A percentile compares a stretch with the other conserved stretches of the same genome.
phyloP scores from a whole-genome alignment of 2,888 invertebrate genomes.

The Crossocerus cetratus region DNA sequence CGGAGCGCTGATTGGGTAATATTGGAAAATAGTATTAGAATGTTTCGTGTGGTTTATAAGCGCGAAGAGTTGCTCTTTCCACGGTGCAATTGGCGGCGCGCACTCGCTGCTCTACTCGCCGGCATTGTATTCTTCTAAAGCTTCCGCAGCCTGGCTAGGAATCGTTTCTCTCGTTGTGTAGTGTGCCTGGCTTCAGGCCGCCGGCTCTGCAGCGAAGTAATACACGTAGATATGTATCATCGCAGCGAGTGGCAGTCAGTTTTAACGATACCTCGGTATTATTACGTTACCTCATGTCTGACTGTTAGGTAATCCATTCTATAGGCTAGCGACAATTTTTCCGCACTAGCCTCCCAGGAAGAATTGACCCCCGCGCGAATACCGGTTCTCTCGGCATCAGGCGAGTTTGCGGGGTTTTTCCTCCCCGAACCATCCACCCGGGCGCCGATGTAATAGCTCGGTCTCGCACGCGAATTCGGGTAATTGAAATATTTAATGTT shows the following conservation, averaged over 20 bases:
- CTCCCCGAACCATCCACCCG: not conserved
- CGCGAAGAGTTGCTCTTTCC: too few species aligned
- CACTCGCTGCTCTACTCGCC: too few species aligned
- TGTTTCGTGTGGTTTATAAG: too few species aligned
- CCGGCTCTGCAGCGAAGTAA: not conserved
- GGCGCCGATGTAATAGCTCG: not conserved
- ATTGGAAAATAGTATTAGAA: too few species aligned
- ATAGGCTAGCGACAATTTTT: constrained; percentile 32
- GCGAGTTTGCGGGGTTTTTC: constrained; percentile 12
- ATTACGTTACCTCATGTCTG: constrained; percentile 43
- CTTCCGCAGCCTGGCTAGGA: too few species aligned
- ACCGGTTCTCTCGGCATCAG: not conserved
- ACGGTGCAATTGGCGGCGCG: too few species aligned
- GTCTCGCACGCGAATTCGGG: too few species aligned
- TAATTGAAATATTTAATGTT: constrained; percentile 17
- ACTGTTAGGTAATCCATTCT: constrained; percentile 48
- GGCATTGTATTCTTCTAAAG: too few species aligned
- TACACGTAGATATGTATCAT: not conserved
- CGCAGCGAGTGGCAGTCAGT: not conserved
- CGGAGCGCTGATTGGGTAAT: too few species aligned
- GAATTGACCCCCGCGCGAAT: not conserved
- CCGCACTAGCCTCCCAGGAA: not conserved
- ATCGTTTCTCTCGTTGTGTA: too few species aligned
- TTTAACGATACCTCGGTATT: constrained; percentile 30
- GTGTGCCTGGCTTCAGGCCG: not conserved